Conservation (phyloP, 2,888 invertebrate genomes). For the Lepidochitona cinerea region DNA sequence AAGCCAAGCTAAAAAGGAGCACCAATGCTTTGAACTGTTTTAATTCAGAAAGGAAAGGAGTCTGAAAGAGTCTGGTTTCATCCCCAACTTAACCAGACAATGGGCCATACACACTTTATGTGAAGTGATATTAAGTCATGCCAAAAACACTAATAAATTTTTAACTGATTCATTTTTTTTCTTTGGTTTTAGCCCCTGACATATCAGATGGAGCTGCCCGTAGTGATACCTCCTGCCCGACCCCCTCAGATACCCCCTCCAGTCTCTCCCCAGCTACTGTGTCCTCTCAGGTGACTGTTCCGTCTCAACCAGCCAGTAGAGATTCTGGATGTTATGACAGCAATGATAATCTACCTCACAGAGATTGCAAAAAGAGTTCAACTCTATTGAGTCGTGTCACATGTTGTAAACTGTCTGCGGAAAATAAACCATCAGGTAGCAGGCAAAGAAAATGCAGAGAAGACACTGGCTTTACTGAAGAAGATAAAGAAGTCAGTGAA, state of each 20-base stretch:
- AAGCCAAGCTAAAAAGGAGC: no score
- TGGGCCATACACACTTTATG: no score
- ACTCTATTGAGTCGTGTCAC: constrained; percentile 3
- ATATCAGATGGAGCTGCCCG: constrained; percentile 24
- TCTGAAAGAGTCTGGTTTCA: no score
- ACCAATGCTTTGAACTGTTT: no score
- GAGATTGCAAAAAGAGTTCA: constrained; percentile 25
- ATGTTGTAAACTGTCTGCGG: background rate
- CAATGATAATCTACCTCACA: constrained; percentile 54
- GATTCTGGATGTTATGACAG: constrained; percentile 70
- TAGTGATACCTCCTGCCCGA: constrained; percentile 22
- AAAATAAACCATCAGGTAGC: background rate
- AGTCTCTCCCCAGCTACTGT: constrained; percentile 31
- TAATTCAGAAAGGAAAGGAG: no score
- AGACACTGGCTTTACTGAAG: constrained; percentile 48
- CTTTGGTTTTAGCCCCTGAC: constrained; percentile 28
- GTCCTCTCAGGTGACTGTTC: constrained; percentile 27
- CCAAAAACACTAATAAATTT: no score
- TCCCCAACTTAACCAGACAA: no score
- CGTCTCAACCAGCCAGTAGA: constrained; percentile 60
- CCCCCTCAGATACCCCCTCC: constrained; percentile 39
- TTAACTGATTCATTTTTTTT: background rate
- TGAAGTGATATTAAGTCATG: no score
- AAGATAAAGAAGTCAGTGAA: constrained; percentile 56
- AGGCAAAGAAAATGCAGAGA: background rate